Conservation (phyloP, 35 echinoderm and acorn worm genomes). For the Apostichopus japonicus region DNA sequence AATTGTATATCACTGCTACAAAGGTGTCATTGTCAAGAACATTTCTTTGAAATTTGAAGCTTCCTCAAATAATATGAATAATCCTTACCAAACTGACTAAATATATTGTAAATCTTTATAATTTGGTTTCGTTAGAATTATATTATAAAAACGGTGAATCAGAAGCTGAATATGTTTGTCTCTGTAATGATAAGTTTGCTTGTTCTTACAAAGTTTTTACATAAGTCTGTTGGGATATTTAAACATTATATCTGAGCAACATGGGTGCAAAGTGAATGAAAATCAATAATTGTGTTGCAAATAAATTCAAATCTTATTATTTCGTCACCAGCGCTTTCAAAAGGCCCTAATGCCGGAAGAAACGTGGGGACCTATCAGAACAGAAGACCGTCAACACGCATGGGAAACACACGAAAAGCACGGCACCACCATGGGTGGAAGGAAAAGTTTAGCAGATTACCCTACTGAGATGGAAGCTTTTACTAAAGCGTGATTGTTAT, state of each 20-base stretch:
- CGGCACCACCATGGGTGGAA: conserved; percentile 87
- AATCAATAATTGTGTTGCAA: too few species aligned
- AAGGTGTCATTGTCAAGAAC: too few species aligned
- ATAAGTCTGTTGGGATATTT: too few species aligned
- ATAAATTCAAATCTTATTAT: not conserved
- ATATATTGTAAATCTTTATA: not conserved
- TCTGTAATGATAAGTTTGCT: too few species aligned
- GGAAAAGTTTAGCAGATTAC: not conserved
- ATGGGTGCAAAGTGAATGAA: too few species aligned
- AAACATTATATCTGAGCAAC: too few species aligned
- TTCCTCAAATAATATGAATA: not conserved
- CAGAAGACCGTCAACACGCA: conserved; percentile 69
- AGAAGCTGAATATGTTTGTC: too few species aligned
- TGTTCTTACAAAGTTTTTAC: too few species aligned
- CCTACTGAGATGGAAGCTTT: not conserved
- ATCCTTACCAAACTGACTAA: not conserved
- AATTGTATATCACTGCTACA: too few species aligned
- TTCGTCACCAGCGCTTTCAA: conserved; percentile 45
- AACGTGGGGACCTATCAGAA: conserved; percentile 79
- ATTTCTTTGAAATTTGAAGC: not conserved
- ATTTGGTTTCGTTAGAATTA: not conserved
- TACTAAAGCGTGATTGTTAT: not conserved
- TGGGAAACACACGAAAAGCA: conserved; percentile 60
- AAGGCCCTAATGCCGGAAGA: conserved; percentile 43
- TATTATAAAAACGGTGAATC: too few species aligned